phyloP scores from a whole-genome alignment of 2,113 vertebrate genomes.

The Stictonetta naevosa region DNA sequence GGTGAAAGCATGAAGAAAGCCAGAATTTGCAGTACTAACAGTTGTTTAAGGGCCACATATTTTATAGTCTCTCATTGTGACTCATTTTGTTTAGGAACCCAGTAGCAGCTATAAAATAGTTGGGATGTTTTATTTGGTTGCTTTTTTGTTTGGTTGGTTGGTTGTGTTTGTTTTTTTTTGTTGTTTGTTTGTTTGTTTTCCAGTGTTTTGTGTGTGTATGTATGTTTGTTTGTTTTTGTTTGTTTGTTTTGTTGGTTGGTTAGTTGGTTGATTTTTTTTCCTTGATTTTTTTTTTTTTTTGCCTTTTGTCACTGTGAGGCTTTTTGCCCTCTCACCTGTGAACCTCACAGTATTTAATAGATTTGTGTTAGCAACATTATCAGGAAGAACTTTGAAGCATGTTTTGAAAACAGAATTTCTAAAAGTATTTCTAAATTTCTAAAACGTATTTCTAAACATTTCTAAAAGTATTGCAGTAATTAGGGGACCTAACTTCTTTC shows the following conservation, averaged over 20 bases:
- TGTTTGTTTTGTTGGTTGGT: too few relatives aligned
- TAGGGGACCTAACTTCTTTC: not conserved
- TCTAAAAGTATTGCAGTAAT: constrained; percentile 4
- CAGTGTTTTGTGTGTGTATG: too few relatives aligned
- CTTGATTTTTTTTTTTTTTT: not conserved
- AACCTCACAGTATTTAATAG: not conserved
- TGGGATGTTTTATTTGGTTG: not conserved
- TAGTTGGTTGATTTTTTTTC: not conserved
- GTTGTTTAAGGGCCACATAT: not conserved
- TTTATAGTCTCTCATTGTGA: not conserved
- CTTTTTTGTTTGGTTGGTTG: not conserved
- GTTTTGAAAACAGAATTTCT: constrained; percentile 43
- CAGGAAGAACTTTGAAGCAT: not conserved
- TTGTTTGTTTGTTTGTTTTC: not conserved
- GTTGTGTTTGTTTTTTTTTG: too few relatives aligned
- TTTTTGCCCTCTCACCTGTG: not conserved
- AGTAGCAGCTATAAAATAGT: not conserved
- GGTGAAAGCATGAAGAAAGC: not conserved
- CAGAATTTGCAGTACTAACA: not conserved
- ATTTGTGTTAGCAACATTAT: not conserved
- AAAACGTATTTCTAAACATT: not conserved
- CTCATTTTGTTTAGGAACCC: not conserved
- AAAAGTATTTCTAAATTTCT: not conserved
- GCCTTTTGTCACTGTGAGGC: not conserved
- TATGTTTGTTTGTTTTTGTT: too few relatives aligned